Evolutionary conservation across 2,113 vertebrate species (phyloP).

Genomic region (Otus sunia): DNA sequence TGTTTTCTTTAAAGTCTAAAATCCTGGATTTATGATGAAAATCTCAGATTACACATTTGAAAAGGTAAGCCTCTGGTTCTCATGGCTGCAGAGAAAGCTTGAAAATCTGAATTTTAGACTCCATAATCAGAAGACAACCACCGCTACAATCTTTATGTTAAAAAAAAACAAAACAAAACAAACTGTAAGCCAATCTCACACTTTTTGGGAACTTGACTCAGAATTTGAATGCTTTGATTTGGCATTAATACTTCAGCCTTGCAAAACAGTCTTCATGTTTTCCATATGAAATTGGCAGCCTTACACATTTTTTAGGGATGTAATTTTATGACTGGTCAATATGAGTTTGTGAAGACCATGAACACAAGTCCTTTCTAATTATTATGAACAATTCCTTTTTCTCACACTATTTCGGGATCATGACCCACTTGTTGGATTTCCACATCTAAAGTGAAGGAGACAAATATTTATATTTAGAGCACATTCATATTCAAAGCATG

Average conservation of each 20-base stretch:
- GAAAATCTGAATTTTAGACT: neutral
- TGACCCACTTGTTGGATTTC: neutral
- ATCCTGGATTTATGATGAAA: neutral
- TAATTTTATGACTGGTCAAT: neutral
- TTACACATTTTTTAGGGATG: neutral
- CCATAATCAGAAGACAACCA: neutral
- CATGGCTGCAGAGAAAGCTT: neutral
- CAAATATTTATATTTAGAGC: neutral
- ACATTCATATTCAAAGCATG: neutral
- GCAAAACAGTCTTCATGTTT: neutral
- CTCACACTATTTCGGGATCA: neutral
- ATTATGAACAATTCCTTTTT: neutral
- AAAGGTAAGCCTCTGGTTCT: neutral
- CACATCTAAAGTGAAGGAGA: neutral
- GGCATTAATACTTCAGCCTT: neutral
- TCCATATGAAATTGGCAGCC: neutral
- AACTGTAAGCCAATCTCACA: neutral
- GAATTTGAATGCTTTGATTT: neutral
- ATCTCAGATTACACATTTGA: neutral
- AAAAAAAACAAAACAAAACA: no score
- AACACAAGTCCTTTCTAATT: neutral
- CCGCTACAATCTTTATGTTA: neutral
- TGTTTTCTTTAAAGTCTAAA: neutral
- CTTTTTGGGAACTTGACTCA: neutral
- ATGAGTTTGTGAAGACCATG: neutral